Percentiles rank a stretch among this genome's conserved stretches.
These are phyloP conservation scores for Microcaecilia unicolor DNA, from an alignment of 2,797 vertebrate species.

Conservation along the genomic window DNA sequence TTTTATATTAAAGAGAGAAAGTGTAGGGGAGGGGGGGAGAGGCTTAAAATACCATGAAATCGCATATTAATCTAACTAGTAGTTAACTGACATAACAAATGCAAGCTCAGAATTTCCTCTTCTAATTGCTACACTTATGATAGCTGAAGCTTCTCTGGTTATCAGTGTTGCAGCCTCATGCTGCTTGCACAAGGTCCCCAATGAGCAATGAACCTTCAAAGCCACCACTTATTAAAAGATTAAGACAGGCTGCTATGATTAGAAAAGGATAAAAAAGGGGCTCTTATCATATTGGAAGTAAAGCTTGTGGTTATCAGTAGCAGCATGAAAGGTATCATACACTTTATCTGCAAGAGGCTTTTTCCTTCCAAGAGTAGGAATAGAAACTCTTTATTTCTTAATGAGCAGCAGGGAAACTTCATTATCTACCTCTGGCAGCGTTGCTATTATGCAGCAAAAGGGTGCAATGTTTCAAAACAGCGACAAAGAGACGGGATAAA, in stretches of 20 bases:
- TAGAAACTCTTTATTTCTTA: slow-evolving; percentile 51
- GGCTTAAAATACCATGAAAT: not conserved
- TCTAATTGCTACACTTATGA: not conserved
- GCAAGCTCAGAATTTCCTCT: slow-evolving; percentile 1
- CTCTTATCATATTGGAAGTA: slow-evolving; percentile 52
- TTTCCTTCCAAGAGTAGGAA: slow-evolving; percentile 52
- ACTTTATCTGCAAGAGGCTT: slow-evolving; percentile 55
- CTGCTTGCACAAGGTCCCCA: slow-evolving; percentile 27
- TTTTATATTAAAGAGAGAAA: not conserved
- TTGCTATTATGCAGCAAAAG: slow-evolving; percentile 82
- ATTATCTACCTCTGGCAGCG: slow-evolving; percentile 57
- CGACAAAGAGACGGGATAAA: slow-evolving; percentile 71
- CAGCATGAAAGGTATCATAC: slow-evolving; percentile 40
- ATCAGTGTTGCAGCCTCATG: slow-evolving; percentile 26
- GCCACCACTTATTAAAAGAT: slow-evolving; percentile 39
- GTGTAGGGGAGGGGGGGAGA: not conserved
- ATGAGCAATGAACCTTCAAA: slow-evolving; percentile 46
- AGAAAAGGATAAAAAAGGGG: slow-evolving; percentile 46
- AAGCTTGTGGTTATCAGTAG: slow-evolving; percentile 46
- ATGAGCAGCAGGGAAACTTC: slow-evolving; percentile 51
- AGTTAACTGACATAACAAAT: not conserved
- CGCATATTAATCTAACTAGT: slow-evolving; percentile 2
- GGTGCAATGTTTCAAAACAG: slow-evolving; percentile 79
- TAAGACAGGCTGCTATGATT: slow-evolving; percentile 29
- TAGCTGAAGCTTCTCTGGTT: slow-evolving; percentile 30